Evolutionary conservation across 2,113 vertebrate genomes (phyloP).

Genomic region (Sylvilagus bachmani): DNA sequence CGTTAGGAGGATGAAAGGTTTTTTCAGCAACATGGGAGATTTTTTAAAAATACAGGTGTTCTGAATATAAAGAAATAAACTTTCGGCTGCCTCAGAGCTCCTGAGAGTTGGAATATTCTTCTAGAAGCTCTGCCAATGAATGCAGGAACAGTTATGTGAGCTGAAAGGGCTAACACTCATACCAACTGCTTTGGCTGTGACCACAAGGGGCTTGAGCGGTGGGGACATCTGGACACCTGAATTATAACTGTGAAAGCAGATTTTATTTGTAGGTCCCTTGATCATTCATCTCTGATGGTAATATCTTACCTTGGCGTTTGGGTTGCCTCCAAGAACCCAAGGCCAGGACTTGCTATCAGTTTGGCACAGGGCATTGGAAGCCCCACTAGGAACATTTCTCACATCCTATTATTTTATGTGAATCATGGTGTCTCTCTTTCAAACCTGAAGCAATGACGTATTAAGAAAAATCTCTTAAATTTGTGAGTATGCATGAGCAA

Average conservation of each 20-base stretch:
- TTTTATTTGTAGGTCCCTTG: not conserved
- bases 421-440: not conserved
- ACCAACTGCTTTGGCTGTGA: not conserved
- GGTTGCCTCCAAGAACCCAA: not conserved
- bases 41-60: not conserved
- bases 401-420: slow-evolving; percentile 6
- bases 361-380: not conserved
- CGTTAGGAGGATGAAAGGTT: not conserved
- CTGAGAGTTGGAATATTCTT: not conserved
- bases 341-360: not conserved
- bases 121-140: not conserved
- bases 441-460: slow-evolving; percentile 41
- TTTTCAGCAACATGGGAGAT: not conserved
- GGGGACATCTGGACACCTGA: not conserved
- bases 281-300: not conserved
- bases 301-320: not conserved
- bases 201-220: not conserved
- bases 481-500: not conserved
- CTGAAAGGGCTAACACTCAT: not conserved
- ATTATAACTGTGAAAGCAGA: not conserved
- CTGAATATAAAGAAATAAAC: not conserved
- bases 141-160: not conserved
- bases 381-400: not conserved
- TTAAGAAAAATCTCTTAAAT: slow-evolving; percentile 47
- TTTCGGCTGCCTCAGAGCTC: not conserved